Evolutionary conservation across 2,797 vertebrate species (phyloP).

Genomic region (Crotalus adamanteus): DNA sequence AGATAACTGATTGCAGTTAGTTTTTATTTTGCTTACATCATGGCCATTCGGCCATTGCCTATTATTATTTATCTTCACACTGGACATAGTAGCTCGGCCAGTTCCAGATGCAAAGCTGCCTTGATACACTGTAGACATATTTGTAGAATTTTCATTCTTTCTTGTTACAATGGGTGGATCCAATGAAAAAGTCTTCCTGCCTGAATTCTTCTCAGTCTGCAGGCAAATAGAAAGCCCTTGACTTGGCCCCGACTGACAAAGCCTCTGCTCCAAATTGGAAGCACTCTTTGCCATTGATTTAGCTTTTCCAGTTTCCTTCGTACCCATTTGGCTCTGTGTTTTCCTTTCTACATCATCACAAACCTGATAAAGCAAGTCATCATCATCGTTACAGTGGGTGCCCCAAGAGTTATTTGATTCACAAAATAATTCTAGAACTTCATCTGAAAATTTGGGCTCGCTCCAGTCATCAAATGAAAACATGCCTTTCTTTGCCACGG

Average conservation of each 20-base stretch:
- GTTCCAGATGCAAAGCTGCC: slow-evolving; percentile 46
- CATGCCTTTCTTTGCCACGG: slow-evolving; percentile 45
- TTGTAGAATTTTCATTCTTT: slow-evolving; percentile 28
- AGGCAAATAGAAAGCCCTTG: slow-evolving; percentile 30
- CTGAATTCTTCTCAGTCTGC: not conserved
- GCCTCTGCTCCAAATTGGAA: slow-evolving; percentile 33
- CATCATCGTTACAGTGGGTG: slow-evolving; percentile 74
- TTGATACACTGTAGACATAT: slow-evolving; percentile 49
- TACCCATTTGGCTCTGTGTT: slow-evolving; percentile 61
- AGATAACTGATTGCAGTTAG: not conserved
- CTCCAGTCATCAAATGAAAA: slow-evolving; percentile 63
- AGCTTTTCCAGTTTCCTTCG: slow-evolving; percentile 40
- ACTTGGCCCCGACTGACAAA: slow-evolving; percentile 19
- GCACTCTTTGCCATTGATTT: slow-evolving; percentile 27
- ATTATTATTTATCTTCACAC: not conserved
- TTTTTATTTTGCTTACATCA: not conserved
- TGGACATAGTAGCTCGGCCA: slow-evolving; percentile 26
- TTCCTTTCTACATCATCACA: slow-evolving; percentile 87
- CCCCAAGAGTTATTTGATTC: slow-evolving; percentile 79
- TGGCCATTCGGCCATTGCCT: not conserved
- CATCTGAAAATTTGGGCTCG: slow-evolving; percentile 59
- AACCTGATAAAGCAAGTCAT: slow-evolving; percentile 83
- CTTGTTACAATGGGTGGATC: not conserved
- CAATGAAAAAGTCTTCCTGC: slow-evolving; percentile 25
- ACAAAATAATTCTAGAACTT: slow-evolving; percentile 69